Base-by-base conservation (phyloP, 2,113 vertebrate genomes). In the Tyto alba region DNA sequence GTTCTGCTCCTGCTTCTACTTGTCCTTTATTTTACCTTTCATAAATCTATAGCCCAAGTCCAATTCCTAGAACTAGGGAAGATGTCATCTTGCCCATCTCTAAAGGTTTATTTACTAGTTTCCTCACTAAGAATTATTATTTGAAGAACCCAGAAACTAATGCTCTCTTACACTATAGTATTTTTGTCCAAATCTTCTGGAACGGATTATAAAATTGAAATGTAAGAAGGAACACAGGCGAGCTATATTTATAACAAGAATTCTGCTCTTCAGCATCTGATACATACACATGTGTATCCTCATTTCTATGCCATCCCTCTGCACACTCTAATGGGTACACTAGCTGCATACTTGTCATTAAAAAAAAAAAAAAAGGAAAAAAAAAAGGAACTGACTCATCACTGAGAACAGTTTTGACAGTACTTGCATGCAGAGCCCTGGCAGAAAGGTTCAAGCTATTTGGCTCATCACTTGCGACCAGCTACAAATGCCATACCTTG, bases 141-240 rank as follows among this genome's bases (percentile, higher is more conserved):
- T 94, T 89, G 83, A 96, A 95, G 95, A 96, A 83, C 38, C 34
- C 75, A 88, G 85, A 89, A 91, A 88, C 82, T 73, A 95, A 89
- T 69, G 81, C 76, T 89, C 68, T 92, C 88, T 95, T 74, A 85
- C 71, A 73, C 80, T 36, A 86, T 67, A 85, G 89, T 91, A 95
- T 96, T 97, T 97, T 95, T 93, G 93, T 88, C 95, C 88, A 94
- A 88, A 95, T 88, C 95, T 93, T 96, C 96, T 94, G 95, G 91
- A 97, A 95, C 29, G 0, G 86, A 96, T 97, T 97, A 96, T 91
- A 96, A 97, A 97, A 97, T 76, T 94, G 95, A 95, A 96, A 97
- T 93, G 85, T 95, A 97, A 96, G 92, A 93, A 85, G 87, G 85
- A 96, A 89, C 89, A 73, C 72, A 90, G 97, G 63, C 0, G 66